These are phyloP conservation scores for Poeciliopsis infans DNA, from an alignment of 2,797 vertebrate species.

Conservation along the genomic window DNA sequence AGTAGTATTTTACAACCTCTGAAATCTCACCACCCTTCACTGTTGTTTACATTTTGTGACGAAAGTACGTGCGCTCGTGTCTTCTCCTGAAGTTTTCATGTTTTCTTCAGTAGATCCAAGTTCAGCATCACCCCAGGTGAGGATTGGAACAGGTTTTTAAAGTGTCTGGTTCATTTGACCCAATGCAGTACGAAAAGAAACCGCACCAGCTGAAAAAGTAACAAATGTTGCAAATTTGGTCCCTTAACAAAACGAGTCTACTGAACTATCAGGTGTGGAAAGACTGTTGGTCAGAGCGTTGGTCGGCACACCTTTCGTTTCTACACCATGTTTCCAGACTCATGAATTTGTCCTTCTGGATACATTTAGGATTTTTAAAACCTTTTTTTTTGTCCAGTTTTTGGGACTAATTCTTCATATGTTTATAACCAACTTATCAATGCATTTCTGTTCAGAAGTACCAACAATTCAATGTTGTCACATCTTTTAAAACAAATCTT, in stretches of 20 bases:
- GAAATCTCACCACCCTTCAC: neutral
- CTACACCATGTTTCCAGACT: neutral
- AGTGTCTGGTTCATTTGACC: neutral
- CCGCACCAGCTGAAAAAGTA: neutral
- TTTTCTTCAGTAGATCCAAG: neutral
- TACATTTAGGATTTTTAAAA: neutral
- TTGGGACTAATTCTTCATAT: neutral
- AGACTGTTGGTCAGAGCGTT: neutral
- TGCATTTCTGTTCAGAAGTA: neutral
- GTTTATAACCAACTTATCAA: neutral
- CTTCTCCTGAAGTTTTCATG: neutral
- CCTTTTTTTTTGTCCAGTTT: neutral
- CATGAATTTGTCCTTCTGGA: neutral
- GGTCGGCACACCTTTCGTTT: neutral
- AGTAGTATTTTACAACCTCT: neutral
- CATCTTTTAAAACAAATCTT: constrained; percentile 4
- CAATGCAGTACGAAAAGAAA: neutral
- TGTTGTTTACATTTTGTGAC: neutral
- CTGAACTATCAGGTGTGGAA: neutral
- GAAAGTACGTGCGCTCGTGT: neutral
- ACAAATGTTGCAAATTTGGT: neutral
- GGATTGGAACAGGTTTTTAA: neutral
- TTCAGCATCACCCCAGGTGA: neutral
- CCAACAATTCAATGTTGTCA: neutral
- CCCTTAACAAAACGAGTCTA: neutral